Conservation (phyloP, 2,888 invertebrate genomes). For the Caenorhabditis wallacei region DNA sequence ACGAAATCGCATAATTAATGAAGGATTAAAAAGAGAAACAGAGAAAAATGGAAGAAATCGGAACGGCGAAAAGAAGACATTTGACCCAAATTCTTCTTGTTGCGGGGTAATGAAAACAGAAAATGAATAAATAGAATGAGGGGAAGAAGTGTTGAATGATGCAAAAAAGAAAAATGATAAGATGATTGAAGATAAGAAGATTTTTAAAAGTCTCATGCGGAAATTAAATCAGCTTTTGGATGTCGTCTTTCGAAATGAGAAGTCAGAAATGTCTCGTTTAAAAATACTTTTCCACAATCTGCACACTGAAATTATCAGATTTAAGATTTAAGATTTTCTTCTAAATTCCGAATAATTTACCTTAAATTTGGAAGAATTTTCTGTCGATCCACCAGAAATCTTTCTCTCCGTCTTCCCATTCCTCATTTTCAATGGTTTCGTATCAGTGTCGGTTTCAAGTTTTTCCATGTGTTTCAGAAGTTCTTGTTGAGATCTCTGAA, state of each 20-base stretch:
- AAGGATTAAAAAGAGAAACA: slow-evolving; percentile 15
- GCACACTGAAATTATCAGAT: slow-evolving; percentile 52
- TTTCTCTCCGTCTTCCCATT: slow-evolving; percentile 29
- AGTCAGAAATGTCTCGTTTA: slow-evolving; percentile 48
- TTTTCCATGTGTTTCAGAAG: slow-evolving; percentile 59
- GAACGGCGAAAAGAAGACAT: slow-evolving; percentile 25
- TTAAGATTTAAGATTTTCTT: background rate
- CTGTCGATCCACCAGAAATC: background rate
- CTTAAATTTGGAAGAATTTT: slow-evolving; percentile 32
- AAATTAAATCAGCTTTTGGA: slow-evolving; percentile 30
- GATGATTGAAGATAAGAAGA: background rate
- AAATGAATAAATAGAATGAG: background rate
- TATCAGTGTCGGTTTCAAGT: slow-evolving; percentile 25
- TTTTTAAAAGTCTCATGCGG: slow-evolving; percentile 23
- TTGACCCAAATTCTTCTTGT: slow-evolving; percentile 55
- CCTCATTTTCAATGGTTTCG: slow-evolving; percentile 10
- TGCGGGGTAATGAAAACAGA: too few relatives aligned
- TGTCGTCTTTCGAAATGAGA: slow-evolving; percentile 62
- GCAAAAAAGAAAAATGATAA: slow-evolving; percentile 24
- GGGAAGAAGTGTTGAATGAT: slow-evolving; percentile 1
- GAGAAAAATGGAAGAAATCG: slow-evolving; percentile 12
- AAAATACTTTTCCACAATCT: slow-evolving; percentile 60
- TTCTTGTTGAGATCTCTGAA: slow-evolving; percentile 58
- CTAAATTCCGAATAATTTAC: slow-evolving; percentile 23
- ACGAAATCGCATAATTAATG: slow-evolving; percentile 55